Conservation (phyloP, 2,113 vertebrate genomes). For the Mustelus asterias region DNA sequence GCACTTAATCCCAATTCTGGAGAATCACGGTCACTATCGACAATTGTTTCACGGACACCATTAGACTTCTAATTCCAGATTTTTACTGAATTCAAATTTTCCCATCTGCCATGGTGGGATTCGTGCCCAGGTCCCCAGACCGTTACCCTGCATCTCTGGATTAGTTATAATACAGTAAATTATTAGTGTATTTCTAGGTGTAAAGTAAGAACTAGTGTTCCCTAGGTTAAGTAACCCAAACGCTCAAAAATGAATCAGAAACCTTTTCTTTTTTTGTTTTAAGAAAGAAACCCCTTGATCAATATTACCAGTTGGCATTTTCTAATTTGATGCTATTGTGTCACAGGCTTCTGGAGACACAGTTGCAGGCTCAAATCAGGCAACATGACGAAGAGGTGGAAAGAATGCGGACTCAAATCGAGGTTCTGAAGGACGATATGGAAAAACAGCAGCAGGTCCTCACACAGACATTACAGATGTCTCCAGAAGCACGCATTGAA, state of each 20-base stretch:
- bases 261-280: background rate
- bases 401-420: conserved; percentile 63
- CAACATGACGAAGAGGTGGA: conserved; percentile 70
- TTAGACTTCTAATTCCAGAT: too few species aligned
- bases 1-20: too few species aligned
- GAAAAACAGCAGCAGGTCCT: conserved; percentile 80
- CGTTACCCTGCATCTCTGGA: background rate
- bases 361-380: conserved; percentile 74
- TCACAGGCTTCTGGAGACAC: conserved; percentile 75
- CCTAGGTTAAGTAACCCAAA: background rate
- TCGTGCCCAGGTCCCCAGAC: too few species aligned
- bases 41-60: too few species aligned
- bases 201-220: background rate
- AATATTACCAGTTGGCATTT: background rate
- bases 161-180: background rate
- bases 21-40: too few species aligned
- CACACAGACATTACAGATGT: conserved; percentile 66
- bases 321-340: background rate
- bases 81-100: too few species aligned
- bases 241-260: background rate
- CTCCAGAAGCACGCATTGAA: conserved; percentile 78
- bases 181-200: background rate
- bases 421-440: conserved; percentile 65
- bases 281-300: background rate
- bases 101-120: too few species aligned